These are phyloP conservation scores for Drosophila longiperda DNA, from an alignment of 2,888 invertebrate genomes.

Conservation along the genomic window DNA sequence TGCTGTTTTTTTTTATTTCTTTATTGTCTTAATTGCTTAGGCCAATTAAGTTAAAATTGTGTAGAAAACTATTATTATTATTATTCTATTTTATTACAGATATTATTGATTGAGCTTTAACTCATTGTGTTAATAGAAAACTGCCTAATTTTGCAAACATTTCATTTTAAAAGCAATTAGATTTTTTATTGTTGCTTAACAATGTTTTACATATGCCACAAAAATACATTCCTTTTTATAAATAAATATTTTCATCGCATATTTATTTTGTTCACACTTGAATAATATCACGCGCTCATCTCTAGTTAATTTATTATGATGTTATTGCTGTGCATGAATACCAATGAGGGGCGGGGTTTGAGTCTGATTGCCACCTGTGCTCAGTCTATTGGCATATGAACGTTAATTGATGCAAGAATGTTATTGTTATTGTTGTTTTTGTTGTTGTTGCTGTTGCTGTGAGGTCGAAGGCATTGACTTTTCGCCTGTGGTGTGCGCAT, in stretches of 20 bases:
- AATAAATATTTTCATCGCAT: neutral
- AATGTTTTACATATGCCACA: neutral
- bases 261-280: neutral
- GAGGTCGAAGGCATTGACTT: slow-evolving; percentile 63
- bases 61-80: neutral
- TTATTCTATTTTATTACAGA: neutral
- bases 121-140: too few species aligned
- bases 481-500: slow-evolving; percentile 57
- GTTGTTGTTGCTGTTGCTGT: slow-evolving; percentile 13
- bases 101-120: neutral
- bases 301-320: slow-evolving; percentile 10
- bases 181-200: neutral
- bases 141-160: neutral
- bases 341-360: neutral
- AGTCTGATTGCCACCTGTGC: slow-evolving; percentile 11
- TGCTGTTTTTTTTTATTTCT: neutral
- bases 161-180: neutral
- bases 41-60: neutral
- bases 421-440: slow-evolving; percentile 12
- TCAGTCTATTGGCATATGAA: slow-evolving; percentile 26
- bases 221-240: neutral
- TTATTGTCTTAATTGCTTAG: neutral
- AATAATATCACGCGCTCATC: slow-evolving; percentile 21
- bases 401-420: slow-evolving; percentile 53
- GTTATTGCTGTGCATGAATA: slow-evolving; percentile 10